Evolutionary conservation across 2,797 vertebrate genomes (phyloP), one percentile per base, ranked within the genome.

Genomic region (Hippocampus kuda): DNA sequence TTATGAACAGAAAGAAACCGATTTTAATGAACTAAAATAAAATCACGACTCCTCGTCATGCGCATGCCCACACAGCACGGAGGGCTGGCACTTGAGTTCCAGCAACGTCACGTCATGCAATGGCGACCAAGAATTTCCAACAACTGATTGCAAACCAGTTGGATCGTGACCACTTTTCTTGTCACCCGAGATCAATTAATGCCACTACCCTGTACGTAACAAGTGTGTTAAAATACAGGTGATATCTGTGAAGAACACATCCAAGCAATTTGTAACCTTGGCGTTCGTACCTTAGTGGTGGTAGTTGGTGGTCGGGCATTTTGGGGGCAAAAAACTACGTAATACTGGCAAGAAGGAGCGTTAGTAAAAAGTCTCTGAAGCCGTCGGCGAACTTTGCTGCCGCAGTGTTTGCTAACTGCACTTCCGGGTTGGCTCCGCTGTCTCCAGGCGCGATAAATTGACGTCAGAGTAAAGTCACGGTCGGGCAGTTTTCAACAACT

Each of bases 381-480:
- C 24, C 51, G 65, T 34, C 26, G n/a, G 2, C 13, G 54, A 41
- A 65, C 62, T 70, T 60, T 26, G 65, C 34, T 70, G 73, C 67
- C 65, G 13, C 10, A 12, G 13, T 13, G 53, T 15, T 68, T 53
- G 71, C 62, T 69, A 26, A 70, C 61, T 20, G 0, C 68, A 76
- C 83, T 84, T 88, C 84, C 85, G 42, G 6, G 69, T 82, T 78
- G 65, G 63, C 73, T 71, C 61, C 42, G 0, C 0, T 4, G 11
- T 72, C 68, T 11, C 41, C 80, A 87, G 86, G 79, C 86, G 46
- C 64, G 68, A 85, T 0, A 3, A 22, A 70, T 85, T 62, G 79
- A 88, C 73, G 38, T 44, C 81, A 77, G 83, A 69, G 38, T 26
- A 22, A 18, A 9, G 7, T 20, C 4, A 9, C 10, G n/a, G 11